These are phyloP conservation scores for Drosophila simulans DNA, from an alignment of 1,140 invertebrate species.

Conservation along the genomic window DNA sequence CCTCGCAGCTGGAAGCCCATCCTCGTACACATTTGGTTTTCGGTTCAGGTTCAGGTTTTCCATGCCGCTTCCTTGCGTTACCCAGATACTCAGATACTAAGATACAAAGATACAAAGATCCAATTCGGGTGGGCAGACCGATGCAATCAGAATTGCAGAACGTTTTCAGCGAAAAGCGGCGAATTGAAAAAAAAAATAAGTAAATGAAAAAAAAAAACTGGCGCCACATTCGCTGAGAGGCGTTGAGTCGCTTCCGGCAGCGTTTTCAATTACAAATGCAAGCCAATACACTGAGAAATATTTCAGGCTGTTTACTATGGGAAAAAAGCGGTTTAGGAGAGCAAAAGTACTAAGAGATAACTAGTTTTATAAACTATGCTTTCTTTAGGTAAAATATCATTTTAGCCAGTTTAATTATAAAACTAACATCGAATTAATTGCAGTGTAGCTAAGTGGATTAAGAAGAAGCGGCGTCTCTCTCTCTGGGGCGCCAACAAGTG, in stretches of 20 bases:
- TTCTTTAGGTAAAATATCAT: too few species aligned
- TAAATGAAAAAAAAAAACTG: conserved; percentile 18
- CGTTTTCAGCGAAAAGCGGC: conserved; percentile 27
- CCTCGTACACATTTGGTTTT: not conserved
- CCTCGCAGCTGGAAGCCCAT: conserved; percentile 8
- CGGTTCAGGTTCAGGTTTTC: conserved; percentile 18
- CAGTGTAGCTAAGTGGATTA: not conserved
- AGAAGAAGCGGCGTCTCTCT: conserved; percentile 16
- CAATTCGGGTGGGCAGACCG: conserved; percentile 36
- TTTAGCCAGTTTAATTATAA: too few species aligned
- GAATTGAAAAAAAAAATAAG: not conserved
- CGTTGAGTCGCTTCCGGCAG: conserved; percentile 61
- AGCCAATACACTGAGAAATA: conserved; percentile 7
- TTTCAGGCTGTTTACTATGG: too few species aligned
- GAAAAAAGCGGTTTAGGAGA: too few species aligned
- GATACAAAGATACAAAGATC: not conserved
- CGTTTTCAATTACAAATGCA: conserved; percentile 65
- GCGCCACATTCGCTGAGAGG: conserved; percentile 51
- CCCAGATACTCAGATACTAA: too few species aligned
- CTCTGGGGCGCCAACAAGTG: conserved; percentile 70
- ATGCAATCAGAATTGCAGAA: conserved; percentile 30
- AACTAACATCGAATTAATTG: too few species aligned
- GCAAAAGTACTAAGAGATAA: too few species aligned
- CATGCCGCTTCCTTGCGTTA: not conserved
- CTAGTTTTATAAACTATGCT: too few species aligned